Base-by-base conservation (phyloP, 2,113 vertebrate genomes). In the Raja brachyura region DNA sequence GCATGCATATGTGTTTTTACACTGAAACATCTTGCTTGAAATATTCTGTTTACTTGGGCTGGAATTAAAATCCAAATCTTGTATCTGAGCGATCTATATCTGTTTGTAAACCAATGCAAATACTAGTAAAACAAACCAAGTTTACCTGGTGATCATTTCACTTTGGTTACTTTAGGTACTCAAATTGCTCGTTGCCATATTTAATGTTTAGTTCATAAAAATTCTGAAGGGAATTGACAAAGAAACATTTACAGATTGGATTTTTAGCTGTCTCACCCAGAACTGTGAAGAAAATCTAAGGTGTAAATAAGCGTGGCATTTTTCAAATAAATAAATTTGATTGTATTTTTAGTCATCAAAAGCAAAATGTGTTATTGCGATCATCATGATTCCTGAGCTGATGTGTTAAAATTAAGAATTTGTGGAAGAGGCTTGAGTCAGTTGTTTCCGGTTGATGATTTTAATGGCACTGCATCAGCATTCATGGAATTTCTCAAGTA, bases 1-100 rank as follows among this genome's bases (percentile, higher is more conserved):
- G 94, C 94, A 94, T 95, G 96, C 90, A 70, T 70, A 18, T 68
- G 86, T 22, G 56, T 18, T 39, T 11, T 39, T 39, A 13, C 61
- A 92, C 31, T 70, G 88, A 92, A 73, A 9, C 63, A 33, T 9
- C 10, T 6, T 39, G n/a, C 61, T 68, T 22, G n/a, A n/a, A 90
- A 9, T 33, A 68, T 90, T 90, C 63, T 90, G 61, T 90, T 79
- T 68, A 68, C 39, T 10, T 90, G 61, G 63, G 61, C 31, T 90
- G 31, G 31, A 68, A 70, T 92, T 92, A 73, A 68, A 33, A 92
- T 39, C 33, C 33, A 14, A 92, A 92, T 48, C 66, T 68, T 70
- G 7, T n/a, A 16, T 25, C 16, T 48, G 59, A 92, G 66, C 31
- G 39, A 48, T 70, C 22, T 8, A 25, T 33, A 73, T 70, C 88